Evolutionary conservation across 2,797 vertebrate species (phyloP).

Genomic region (Kryptolebias ocellatus): DNA sequence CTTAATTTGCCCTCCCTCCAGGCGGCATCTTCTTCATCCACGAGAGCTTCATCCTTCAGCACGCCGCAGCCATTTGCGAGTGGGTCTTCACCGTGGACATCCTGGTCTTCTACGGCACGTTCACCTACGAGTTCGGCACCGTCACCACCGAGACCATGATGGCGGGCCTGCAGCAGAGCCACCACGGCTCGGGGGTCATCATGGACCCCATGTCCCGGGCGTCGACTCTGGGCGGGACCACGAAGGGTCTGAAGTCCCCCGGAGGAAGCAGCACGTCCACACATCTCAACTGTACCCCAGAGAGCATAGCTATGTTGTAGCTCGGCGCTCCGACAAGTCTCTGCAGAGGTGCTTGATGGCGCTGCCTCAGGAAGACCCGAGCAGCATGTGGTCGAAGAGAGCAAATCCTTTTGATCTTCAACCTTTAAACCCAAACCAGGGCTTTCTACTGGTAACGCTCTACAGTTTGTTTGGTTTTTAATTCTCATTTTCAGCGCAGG

Average conservation of each 20-base stretch:
- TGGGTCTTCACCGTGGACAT: conserved; percentile 97
- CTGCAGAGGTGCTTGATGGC: conserved; percentile 33
- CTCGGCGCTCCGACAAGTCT: conserved; percentile 20
- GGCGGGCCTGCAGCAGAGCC: conserved; percentile 85
- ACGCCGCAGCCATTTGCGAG: conserved; percentile 93
- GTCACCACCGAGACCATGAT: conserved; percentile 94
- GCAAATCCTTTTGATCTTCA: conserved; percentile 14
- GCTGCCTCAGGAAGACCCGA: conserved; percentile 8
- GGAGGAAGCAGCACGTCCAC: conserved; percentile 89
- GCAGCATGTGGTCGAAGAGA: conserved; percentile 24
- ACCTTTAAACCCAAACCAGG: conserved; percentile 33
- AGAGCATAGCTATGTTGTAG: conserved; percentile 92
- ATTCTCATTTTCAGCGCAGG: conserved; percentile 10
- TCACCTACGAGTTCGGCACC: conserved; percentile 95
- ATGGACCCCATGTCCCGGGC: conserved; percentile 72
- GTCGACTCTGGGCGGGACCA: conserved; percentile 68
- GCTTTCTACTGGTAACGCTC: conserved; percentile 24
- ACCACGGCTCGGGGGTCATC: conserved; percentile 74
- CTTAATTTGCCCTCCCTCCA: conserved; percentile 68
- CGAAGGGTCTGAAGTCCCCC: conserved; percentile 88
- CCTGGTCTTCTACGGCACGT: conserved; percentile 95
- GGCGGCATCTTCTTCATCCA: conserved; percentile 95
- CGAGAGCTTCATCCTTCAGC: conserved; percentile 93
- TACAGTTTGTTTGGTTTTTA: conserved; percentile 5
- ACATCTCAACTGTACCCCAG: conserved; percentile 89